Percentiles rank a stretch among this genome's conserved stretches.
Conservation (phyloP, 2,113 vertebrate species). For the Syrrhaptes paradoxus region DNA sequence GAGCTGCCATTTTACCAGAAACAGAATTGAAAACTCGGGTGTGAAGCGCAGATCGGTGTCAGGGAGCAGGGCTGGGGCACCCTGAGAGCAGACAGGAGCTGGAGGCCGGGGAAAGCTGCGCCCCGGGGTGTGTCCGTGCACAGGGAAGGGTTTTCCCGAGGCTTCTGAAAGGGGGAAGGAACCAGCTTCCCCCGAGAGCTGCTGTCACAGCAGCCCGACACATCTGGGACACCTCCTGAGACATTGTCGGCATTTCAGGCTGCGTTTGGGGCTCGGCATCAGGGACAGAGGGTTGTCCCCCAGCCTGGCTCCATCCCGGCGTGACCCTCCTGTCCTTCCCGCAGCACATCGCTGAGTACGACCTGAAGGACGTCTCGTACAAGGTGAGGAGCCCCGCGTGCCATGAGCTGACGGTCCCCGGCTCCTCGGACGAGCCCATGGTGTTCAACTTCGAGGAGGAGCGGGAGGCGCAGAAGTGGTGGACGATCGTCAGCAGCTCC, state of each 20-base stretch:
- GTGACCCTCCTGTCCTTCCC: background rate
- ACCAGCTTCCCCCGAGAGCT: background rate
- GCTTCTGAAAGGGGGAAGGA: background rate
- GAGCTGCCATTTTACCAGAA: background rate
- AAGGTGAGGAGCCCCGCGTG: conserved; percentile 74
- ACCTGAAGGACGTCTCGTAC: conserved; percentile 80
- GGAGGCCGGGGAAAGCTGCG: background rate
- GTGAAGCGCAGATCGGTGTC: background rate
- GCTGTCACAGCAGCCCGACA: background rate
- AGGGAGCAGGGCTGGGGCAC: background rate
- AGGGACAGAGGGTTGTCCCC: no score
- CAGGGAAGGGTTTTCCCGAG: no score
- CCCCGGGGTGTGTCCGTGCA: background rate
- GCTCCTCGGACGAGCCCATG: conserved; percentile 72
- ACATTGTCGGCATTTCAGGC: no score
- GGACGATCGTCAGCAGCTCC: conserved; percentile 84
- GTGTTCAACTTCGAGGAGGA: conserved; percentile 83
- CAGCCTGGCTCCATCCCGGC: background rate
- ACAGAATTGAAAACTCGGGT: background rate
- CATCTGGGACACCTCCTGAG: background rate
- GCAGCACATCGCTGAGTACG: conserved; percentile 81
- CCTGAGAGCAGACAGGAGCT: no score
- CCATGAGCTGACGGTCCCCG: conserved; percentile 77
- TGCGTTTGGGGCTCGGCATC: no score
- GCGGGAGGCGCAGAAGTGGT: conserved; percentile 86